Evolutionary conservation across 1,140 invertebrate genomes (phyloP), one percentile per base, ranked within the genome.

Genomic region (Bicyclus anynana): DNA sequence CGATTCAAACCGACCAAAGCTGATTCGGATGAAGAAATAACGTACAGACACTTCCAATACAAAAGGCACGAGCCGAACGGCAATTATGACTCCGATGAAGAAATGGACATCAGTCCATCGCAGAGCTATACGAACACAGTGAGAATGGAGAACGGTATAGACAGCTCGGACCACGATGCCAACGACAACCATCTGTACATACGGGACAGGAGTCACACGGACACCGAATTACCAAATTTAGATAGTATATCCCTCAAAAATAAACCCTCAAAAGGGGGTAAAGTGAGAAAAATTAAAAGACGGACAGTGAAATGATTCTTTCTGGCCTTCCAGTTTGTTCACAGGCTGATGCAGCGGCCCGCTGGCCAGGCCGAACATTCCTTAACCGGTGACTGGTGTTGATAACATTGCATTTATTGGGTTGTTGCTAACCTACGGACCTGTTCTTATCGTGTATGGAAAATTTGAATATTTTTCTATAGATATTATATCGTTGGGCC

Each of bases 221-320:
- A 83, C 40, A 51, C 65, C 0, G 83, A 84, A 20, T 54, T 83
- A 27, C 81, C 78, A 4, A 80, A 82, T 48, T 12, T 82, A 50
- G 84, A 84, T 55, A 80, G 69, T 46, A 77, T 83, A 60, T 77
- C 80, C 0, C 55, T 84, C 2, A 85, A 76, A 53, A 72, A 55
- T 33, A 85, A 83, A 49, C 60, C 65, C 2, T 59, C 67, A 2
- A 82, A 82, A 50, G 35, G 44, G 20, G 74, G 83, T 26, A 85
- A 80, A 81, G 79, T 84, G 70, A 78, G 83, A 57, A 84, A 73
- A 61, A 63, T 67, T 6, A 85, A 71, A 65, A 68, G 84, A 59
- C 67, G 80, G 74, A 81, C 80, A 42, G 83, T 84, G 38, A 89
- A 89, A 89, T 89, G 87, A 89, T 89, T 89, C 52, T 69, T 84